Conservation (phyloP, 1,140 invertebrate species). For the Drosophila lacteicornis region DNA sequence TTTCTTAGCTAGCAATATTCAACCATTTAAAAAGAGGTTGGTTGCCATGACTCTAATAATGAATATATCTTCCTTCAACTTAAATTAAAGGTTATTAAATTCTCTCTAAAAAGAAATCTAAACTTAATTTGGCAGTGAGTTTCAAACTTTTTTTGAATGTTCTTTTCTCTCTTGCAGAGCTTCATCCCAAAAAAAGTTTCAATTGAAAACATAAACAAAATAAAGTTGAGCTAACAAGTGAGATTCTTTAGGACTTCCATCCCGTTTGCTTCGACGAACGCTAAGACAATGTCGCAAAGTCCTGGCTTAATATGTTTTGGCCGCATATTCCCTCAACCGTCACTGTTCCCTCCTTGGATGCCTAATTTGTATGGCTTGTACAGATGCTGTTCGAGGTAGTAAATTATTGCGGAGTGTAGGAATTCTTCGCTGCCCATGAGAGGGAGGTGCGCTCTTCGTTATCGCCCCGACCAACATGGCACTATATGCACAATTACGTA, state of each 20-base stretch:
- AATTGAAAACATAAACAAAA: constrained; percentile 44
- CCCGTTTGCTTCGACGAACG: constrained; percentile 11
- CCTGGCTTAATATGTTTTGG: constrained; percentile 10
- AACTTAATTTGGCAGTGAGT: not conserved
- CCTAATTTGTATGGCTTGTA: constrained; percentile 54
- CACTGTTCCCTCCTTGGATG: not conserved
- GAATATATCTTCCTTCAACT: not conserved
- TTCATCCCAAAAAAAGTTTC: constrained; percentile 23
- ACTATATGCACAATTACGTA: constrained; percentile 58
- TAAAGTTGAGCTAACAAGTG: constrained; percentile 25
- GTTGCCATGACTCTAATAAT: not conserved
- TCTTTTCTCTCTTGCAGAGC: not conserved
- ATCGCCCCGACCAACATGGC: constrained; percentile 32
- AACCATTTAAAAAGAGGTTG: too few relatives aligned
- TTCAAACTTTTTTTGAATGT: not conserved
- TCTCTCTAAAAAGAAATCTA: not conserved
- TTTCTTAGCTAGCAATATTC: not conserved
- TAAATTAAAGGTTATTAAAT: constrained; percentile 3
- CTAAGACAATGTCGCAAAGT: constrained; percentile 39
- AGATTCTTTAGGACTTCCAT: constrained; percentile 7
- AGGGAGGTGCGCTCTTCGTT: constrained; percentile 26
- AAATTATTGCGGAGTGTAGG: constrained; percentile 59
- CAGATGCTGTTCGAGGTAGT: constrained; percentile 55
- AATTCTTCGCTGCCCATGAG: constrained; percentile 20
- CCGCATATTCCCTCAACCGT: not conserved